These are phyloP conservation scores for Drosophila takahashii DNA, from an alignment of 1,140 invertebrate genomes.

Conservation along the genomic window DNA sequence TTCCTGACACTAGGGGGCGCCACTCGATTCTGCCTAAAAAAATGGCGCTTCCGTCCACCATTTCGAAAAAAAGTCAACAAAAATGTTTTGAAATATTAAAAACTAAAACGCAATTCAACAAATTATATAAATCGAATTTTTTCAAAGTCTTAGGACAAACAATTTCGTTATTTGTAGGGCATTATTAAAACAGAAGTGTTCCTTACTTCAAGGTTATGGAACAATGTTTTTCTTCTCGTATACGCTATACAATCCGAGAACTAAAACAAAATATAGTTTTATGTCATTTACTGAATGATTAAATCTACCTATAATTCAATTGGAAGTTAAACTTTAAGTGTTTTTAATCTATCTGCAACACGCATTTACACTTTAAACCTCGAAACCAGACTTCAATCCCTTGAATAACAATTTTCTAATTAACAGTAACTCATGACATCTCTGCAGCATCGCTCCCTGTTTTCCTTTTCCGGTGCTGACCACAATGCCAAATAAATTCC, in stretches of 20 bases:
- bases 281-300: background rate
- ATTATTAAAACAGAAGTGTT: no score
- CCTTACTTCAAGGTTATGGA: no score
- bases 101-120: no score
- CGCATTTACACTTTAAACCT: conserved; percentile 14
- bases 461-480: conserved; percentile 13
- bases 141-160: no score
- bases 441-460: background rate
- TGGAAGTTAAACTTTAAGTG: conserved; percentile 12
- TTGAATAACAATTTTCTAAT: conserved; percentile 69
- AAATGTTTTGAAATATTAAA: no score
- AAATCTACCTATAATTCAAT: background rate
- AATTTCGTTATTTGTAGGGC: no score
- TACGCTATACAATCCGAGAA: background rate
- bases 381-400: conserved; percentile 1
- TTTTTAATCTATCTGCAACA: conserved; percentile 3
- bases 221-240: background rate
- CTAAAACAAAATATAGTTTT: background rate
- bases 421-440: conserved; percentile 66
- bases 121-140: no score
- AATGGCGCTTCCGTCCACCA: no score
- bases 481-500: conserved; percentile 58
- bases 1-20: no score
- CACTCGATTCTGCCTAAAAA: no score
- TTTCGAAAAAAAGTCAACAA: no score